These are phyloP conservation scores for Dryas iulia DNA, from an alignment of 1,140 invertebrate species.

Conservation along the genomic window DNA sequence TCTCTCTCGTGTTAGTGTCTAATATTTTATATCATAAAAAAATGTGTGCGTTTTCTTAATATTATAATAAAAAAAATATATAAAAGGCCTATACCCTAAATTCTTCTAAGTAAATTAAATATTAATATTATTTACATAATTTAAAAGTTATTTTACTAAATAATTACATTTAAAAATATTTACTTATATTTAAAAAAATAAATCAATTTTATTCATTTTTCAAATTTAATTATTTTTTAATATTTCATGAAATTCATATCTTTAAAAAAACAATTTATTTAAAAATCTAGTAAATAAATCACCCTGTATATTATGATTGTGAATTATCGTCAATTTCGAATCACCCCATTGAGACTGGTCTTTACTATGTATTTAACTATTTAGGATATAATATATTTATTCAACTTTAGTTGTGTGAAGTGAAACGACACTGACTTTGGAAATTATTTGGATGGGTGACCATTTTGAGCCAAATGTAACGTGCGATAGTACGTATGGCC, in stretches of 20 bases:
- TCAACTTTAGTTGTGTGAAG: not conserved
- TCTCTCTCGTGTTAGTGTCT: not conserved
- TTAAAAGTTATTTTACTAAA: not conserved
- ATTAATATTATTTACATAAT: not conserved
- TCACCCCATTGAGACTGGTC: constrained; percentile 56
- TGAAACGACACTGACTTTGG: not conserved
- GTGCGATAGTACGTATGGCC: not conserved
- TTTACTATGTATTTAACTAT: constrained; percentile 42
- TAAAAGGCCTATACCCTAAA: not conserved
- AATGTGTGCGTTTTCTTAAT: not conserved
- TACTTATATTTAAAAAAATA: not conserved
- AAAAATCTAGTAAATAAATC: not conserved
- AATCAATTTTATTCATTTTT: too few species aligned
- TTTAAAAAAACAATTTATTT: not conserved
- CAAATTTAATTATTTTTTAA: too few species aligned
- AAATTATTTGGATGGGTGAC: not conserved
- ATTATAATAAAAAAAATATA: not conserved
- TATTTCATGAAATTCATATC: too few species aligned
- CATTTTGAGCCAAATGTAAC: not conserved
- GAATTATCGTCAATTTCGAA: constrained; percentile 53
- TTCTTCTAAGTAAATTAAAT: not conserved
- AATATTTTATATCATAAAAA: not conserved
- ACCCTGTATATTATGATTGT: constrained; percentile 5
- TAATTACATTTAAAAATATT: not conserved
- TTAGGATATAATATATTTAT: constrained; percentile 5